Conservation (phyloP, 2,797 vertebrate genomes). For the Sebastes trivittatus region DNA sequence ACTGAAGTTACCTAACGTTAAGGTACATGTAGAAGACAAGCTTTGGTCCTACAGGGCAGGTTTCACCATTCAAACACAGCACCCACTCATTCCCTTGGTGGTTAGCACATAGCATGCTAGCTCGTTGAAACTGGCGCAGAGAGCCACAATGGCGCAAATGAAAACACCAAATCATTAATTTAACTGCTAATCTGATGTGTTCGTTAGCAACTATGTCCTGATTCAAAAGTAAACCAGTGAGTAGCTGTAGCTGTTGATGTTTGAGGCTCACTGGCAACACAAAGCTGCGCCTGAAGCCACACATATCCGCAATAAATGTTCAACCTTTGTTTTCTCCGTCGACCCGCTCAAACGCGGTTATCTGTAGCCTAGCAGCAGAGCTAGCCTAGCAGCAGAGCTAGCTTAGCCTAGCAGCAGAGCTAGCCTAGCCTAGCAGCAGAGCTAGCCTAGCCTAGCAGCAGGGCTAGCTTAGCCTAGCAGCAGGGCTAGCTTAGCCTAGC, state of each 20-base stretch:
- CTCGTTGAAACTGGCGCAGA: constrained; percentile 70
- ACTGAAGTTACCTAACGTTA: neutral
- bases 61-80: neutral
- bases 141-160: constrained; percentile 78
- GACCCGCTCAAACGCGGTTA: constrained; percentile 77
- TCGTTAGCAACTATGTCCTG: neutral
- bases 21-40: neutral
- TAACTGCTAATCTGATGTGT: neutral
- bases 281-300: constrained; percentile 12
- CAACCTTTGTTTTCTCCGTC: constrained; percentile 79
- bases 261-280: accelerated
- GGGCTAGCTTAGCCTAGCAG: neutral
- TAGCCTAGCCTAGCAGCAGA: neutral
- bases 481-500: neutral
- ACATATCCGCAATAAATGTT: constrained; percentile 60
- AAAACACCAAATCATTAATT: constrained; percentile 49
- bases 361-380: constrained; percentile 33
- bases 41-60: neutral
- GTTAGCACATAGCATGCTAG: constrained; percentile 71
- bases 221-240: accelerated
- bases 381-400: neutral
- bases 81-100: neutral
- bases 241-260: accelerated
- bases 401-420: neutral
- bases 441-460: neutral